Evolutionary conservation across 2,797 vertebrate species (phyloP), one percentile per base, ranked within the genome.

Genomic region (Rhadinocentrus ornatus): DNA sequence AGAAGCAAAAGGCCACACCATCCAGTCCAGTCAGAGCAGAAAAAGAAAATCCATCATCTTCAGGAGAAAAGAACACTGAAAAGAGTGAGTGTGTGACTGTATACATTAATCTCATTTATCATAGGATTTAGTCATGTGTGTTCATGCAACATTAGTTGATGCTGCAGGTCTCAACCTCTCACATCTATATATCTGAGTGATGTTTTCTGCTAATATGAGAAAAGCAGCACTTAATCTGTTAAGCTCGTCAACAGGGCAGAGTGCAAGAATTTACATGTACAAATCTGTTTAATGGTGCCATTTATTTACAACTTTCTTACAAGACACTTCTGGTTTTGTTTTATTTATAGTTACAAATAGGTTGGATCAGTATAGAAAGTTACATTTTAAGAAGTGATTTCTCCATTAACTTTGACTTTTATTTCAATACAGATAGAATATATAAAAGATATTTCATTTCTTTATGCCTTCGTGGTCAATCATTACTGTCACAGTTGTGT

Each of bases 11-110:
- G 12, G 15, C 3, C 10, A 2, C 41, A 10, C 3, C 2, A 9
- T 59, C 69, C 16, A 22, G 11, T 57, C 60, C 59, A n/a, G 41
- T 48, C 35, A 9, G 15, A 35, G 61, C 24, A 54, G 65, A 18
- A 9, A 72, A 64, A 7, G 69, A 71, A 69, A 67, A 63, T 6
- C 31, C 10, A 18, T 54, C 53, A 2, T 10, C 34, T 7, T 8
- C 62, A 27, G 68, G 44, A 48, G 71, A 79, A 62, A 81, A 78
- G 15, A 37, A 34, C 0, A 10, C 66, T 26, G 71, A 68, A 55
- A 87, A 76, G 41, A 82, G 87, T 89, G 69, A 78, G 79, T 63
- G 32, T 27, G 13, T 67, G 1, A 15, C 22, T 22, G 5, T 32
- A 18, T 41, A 37, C 18, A 22, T 60, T 29, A 4, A 24, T 27